phyloP scores from a whole-genome alignment of 2,113 vertebrate genomes.

The Cranoglanis bouderius region DNA sequence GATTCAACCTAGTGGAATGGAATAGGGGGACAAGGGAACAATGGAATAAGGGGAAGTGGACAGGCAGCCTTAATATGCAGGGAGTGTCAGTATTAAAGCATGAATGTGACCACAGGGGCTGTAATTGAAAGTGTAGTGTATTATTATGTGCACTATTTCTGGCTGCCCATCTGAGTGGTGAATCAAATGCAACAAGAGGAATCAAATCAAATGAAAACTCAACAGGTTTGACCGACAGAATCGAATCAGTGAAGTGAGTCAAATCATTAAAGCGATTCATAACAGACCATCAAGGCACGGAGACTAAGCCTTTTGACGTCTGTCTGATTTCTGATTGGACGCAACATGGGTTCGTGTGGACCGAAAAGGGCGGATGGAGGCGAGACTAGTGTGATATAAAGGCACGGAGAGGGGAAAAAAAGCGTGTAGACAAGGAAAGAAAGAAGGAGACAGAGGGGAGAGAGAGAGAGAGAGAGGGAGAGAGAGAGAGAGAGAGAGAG shows the following conservation, averaged over 20 bases:
- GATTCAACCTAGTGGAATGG: not conserved
- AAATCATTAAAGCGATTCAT: not conserved
- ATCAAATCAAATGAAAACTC: not conserved
- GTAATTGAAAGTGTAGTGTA: not conserved
- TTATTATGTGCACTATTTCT: not conserved
- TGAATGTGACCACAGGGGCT: not conserved
- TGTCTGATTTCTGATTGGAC: conserved; percentile 70
- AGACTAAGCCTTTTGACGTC: conserved; percentile 65
- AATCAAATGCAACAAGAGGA: not conserved
- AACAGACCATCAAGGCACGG: conserved; percentile 46
- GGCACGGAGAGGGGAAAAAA: conserved; percentile 32
- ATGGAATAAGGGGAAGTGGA: not conserved
- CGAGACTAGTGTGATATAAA: not conserved
- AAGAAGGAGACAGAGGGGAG: not conserved
- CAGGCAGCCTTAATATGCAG: not conserved
- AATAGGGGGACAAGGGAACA: not conserved
- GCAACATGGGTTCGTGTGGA: conserved; percentile 55
- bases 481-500: not conserved
- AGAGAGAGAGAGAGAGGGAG: not conserved
- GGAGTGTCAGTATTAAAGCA: not conserved
- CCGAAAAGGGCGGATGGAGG: conserved; percentile 34
- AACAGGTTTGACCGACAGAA: not conserved
- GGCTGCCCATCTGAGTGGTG: not conserved
- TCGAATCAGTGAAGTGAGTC: not conserved
- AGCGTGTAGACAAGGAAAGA: conserved; percentile 55